A percentile compares a stretch with the other conserved stretches of the same genome.
Evolutionary conservation across 2,113 vertebrate genomes (phyloP).

Genomic region (Zootoca vivipara): DNA sequence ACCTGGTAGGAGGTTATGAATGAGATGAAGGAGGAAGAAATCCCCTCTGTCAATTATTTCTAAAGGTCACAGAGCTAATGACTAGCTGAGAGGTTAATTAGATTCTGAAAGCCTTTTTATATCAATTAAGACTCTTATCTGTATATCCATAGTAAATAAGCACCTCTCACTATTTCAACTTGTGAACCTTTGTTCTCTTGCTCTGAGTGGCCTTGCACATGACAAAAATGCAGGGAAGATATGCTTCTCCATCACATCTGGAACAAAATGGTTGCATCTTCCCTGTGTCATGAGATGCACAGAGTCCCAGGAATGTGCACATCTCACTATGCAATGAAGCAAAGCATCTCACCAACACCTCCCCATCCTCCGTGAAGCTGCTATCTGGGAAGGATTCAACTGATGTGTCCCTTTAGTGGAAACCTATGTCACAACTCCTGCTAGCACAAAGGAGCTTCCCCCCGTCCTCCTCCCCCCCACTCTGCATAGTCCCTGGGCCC

Average conservation of each 20-base stretch:
- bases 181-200: slow-evolving; percentile 2
- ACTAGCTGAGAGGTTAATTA: slow-evolving; percentile 96
- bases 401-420: too few relatives aligned
- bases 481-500: too few relatives aligned
- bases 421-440: too few relatives aligned
- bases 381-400: neutral
- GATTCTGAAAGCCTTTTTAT: slow-evolving; percentile 91
- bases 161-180: slow-evolving; percentile 47
- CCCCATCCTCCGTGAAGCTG: neutral
- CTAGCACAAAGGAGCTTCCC: too few relatives aligned
- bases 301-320: neutral
- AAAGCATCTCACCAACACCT: neutral
- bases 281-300: neutral
- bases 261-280: neutral
- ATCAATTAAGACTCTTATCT: slow-evolving; percentile 78
- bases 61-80: slow-evolving; percentile 98
- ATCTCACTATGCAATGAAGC: neutral
- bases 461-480: too few relatives aligned
- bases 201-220: neutral
- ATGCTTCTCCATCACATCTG: neutral
- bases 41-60: slow-evolving; percentile 93
- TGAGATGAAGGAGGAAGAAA: slow-evolving; percentile 64
- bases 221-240: neutral
- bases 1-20: slow-evolving; percentile 78
- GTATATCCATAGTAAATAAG: slow-evolving; percentile 78